These are phyloP conservation scores for Drosophila birchii DNA, from an alignment of 2,888 invertebrate species.

Conservation along the genomic window DNA sequence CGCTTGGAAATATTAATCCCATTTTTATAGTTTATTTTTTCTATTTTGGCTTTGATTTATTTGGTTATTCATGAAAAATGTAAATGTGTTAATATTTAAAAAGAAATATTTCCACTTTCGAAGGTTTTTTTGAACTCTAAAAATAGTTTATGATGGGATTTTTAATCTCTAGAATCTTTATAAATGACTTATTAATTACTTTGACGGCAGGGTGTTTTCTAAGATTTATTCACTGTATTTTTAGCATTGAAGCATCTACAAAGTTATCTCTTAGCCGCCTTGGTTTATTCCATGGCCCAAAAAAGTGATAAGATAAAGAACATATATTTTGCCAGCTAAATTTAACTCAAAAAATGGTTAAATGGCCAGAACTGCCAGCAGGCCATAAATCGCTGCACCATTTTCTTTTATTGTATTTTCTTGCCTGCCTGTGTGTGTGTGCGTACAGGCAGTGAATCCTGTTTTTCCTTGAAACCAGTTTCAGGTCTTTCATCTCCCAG, in stretches of 20 bases:
- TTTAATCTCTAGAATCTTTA: neutral
- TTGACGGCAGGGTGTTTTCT: neutral
- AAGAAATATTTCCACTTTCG: neutral
- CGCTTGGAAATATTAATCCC: neutral
- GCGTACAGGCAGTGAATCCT: conserved; percentile 73
- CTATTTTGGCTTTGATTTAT: neutral
- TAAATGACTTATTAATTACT: neutral
- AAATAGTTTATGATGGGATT: neutral
- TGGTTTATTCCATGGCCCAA: neutral
- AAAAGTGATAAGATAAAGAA: conserved; percentile 23
- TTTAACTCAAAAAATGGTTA: neutral
- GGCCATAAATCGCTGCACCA: conserved; percentile 75
- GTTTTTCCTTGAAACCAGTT: conserved; percentile 78
- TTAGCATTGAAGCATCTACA: neutral
- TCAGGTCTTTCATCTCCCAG: conserved; percentile 31
- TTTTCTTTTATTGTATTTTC: conserved; percentile 64
- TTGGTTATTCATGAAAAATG: neutral
- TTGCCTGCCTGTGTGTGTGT: conserved; percentile 18
- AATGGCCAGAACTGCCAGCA: conserved; percentile 31
- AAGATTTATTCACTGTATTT: neutral
- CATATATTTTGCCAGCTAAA: neutral
- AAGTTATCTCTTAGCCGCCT: conserved; percentile 9
- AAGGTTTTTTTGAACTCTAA: neutral
- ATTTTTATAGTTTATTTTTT: neutral
- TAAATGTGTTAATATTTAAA: neutral